phyloP scores from a whole-genome alignment of 2,797 vertebrate genomes.

The Setipinna tenuifilis region DNA sequence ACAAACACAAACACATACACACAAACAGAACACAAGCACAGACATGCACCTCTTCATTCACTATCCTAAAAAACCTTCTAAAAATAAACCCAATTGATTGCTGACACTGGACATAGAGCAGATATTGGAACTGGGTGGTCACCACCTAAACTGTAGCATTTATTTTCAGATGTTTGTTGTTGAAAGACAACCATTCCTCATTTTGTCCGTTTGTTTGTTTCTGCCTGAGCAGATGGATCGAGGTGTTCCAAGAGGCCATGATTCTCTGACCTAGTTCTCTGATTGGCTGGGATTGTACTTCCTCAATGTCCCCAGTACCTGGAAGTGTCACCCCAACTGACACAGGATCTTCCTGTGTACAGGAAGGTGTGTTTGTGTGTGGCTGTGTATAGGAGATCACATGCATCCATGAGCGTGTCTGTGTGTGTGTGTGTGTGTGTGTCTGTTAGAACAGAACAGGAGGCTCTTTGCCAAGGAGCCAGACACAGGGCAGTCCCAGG shows the following conservation, averaged over 20 bases:
- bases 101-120: too few relatives aligned
- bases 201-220: slow-evolving; percentile 53
- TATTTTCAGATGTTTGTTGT: neutral
- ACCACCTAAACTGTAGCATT: neutral
- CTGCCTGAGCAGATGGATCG: slow-evolving; percentile 86
- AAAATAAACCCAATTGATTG: too few relatives aligned
- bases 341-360: slow-evolving; percentile 13
- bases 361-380: too few relatives aligned
- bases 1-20: too few relatives aligned
- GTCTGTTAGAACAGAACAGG: neutral
- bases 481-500: neutral
- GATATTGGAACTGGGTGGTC: neutral
- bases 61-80: neutral
- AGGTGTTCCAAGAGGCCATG: slow-evolving; percentile 97
- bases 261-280: slow-evolving; percentile 81
- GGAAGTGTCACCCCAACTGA: neutral
- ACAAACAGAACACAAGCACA: too few relatives aligned
- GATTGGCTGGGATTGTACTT: too few relatives aligned
- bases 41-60: neutral
- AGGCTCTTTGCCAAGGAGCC: neutral
- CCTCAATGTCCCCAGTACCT: neutral
- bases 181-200: neutral
- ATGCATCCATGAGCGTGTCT: too few relatives aligned
- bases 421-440: too few relatives aligned
- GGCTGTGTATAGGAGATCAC: too few relatives aligned